Conservation (phyloP, 2,797 vertebrate species). For the Vipera ursinii region DNA sequence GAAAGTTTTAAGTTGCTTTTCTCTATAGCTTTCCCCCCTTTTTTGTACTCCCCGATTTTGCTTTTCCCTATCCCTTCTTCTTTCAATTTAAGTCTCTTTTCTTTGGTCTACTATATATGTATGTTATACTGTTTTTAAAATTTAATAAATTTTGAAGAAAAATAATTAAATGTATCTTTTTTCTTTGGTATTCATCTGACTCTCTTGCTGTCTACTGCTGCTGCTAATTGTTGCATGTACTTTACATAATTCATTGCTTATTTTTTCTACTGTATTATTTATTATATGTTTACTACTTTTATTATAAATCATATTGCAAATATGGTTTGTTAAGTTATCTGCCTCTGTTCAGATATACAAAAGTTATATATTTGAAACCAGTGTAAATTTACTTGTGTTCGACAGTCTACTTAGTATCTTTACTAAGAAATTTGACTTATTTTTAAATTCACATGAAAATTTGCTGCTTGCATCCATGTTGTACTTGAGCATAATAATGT, state of each 20-base stretch:
- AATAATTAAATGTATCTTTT: neutral
- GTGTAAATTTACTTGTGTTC: neutral
- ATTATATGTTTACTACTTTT: neutral
- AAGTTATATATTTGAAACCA: neutral
- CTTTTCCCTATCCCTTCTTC: no score
- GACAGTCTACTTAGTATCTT: neutral
- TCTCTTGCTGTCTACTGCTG: neutral
- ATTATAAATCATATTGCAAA: neutral
- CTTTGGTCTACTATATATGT: no score
- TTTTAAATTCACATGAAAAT: neutral
- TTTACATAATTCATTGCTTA: neutral
- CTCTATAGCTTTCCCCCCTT: no score
- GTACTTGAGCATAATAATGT: neutral
- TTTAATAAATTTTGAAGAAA: no score
- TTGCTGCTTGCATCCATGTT: neutral
- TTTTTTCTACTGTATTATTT: neutral
- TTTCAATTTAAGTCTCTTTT: no score
- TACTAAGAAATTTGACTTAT: neutral
- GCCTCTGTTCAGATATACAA: neutral
- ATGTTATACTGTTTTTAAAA: no score
- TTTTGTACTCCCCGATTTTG: no score
- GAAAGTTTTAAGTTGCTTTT: no score
- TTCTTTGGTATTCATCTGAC: neutral
- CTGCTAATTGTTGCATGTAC: neutral
- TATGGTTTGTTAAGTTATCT: neutral